A percentile compares a stretch with the other conserved stretches of the same genome.
These are phyloP conservation scores for Schizaphis graminum DNA, from an alignment of 2,888 invertebrate species.

Conservation along the genomic window DNA sequence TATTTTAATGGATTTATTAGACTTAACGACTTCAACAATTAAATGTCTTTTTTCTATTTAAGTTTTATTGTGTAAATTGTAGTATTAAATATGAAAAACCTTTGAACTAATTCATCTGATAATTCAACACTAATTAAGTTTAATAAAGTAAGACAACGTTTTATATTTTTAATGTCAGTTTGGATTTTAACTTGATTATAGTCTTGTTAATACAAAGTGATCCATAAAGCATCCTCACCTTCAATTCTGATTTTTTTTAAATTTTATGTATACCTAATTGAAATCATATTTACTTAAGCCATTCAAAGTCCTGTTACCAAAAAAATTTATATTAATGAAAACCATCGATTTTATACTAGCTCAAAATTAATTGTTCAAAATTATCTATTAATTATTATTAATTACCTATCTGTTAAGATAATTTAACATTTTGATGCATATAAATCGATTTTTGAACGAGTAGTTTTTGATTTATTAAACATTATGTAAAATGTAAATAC, in stretches of 20 bases:
- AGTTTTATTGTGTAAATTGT: neutral
- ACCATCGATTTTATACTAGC: neutral
- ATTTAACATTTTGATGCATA: neutral
- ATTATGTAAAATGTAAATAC: neutral
- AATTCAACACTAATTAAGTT: neutral
- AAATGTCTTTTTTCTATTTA: neutral
- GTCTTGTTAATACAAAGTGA: neutral
- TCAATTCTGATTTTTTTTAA: neutral
- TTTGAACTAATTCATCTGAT: neutral
- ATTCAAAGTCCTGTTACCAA: neutral
- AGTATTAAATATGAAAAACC: neutral
- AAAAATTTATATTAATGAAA: neutral
- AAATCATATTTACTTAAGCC: neutral
- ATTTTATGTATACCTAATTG: neutral
- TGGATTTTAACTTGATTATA: neutral
- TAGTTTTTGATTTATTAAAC: neutral
- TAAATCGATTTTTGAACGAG: neutral
- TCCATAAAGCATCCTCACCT: neutral
- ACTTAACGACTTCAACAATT: neutral
- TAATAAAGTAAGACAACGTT: neutral
- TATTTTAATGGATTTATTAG: neutral
- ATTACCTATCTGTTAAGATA: too few relatives aligned
- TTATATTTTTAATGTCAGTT: neutral
- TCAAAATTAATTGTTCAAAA: neutral
- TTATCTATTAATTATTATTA: too few relatives aligned